phyloP scores from a whole-genome alignment of 2,888 invertebrate genomes.

The Chelonus formosanus region DNA sequence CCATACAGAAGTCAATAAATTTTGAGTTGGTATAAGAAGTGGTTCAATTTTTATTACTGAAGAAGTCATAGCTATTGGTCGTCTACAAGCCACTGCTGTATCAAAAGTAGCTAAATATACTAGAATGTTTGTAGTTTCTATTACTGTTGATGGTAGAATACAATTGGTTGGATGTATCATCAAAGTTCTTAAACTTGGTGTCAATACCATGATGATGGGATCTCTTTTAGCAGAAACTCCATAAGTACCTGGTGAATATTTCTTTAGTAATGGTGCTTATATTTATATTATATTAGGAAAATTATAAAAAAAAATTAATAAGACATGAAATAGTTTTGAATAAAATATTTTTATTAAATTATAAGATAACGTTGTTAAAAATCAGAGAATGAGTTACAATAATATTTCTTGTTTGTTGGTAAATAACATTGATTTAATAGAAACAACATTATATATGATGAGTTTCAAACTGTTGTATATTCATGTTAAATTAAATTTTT shows the following conservation, averaged over 20 bases:
- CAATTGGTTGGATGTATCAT: conserved; percentile 96
- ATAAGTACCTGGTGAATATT: conserved; percentile 99
- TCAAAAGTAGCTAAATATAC: conserved; percentile 95
- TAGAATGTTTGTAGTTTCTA: conserved; percentile 87
- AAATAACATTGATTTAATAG: no score
- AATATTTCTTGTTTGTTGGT: no score
- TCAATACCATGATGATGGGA: conserved; percentile 99
- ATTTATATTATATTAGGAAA: no score
- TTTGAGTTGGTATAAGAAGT: conserved; percentile 98
- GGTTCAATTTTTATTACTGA: conserved; percentile 99
- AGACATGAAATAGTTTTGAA: no score
- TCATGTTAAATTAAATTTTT: no score
- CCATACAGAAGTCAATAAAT: conserved; percentile 95
- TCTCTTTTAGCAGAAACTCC: conserved; percentile 97
- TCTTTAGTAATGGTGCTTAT: conserved; percentile 97
- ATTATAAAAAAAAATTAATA: no score
- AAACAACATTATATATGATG: no score
- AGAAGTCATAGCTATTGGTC: conserved; percentile 98
- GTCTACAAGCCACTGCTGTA: conserved; percentile 97
- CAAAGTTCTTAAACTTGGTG: conserved; percentile 91
- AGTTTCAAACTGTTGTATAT: no score
- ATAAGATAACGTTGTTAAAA: no score
- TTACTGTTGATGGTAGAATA: conserved; percentile 98
- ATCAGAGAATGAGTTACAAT: no score
- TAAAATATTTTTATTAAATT: no score